Evolutionary conservation across 1,140 invertebrate species (phyloP), one percentile per base, ranked within the genome.

Genomic region (Listronotus oregonensis): DNA sequence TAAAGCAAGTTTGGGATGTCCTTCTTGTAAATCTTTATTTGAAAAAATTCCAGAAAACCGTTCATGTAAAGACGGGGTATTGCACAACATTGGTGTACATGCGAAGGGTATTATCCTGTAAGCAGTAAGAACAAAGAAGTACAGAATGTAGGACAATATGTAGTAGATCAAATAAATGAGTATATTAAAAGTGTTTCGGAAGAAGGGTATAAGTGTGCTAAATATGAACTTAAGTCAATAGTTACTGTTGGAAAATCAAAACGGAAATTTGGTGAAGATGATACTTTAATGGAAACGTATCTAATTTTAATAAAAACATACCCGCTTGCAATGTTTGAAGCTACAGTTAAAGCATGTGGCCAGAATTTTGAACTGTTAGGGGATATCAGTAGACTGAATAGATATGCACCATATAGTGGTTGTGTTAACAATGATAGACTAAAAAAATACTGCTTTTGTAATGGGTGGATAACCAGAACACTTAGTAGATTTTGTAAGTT

Each of bases 11-110:
- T 73, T 72, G 39, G 85, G 79, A 1, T 90, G 89, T 75, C 81
- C 86, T 0, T n/a, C n/a, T n/a, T n/a, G n/a, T n/a, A n/a, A n/a
- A n/a, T n/a, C n/a, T n/a, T n/a, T n/a, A n/a, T n/a, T 80, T 79
- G 72, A 80, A 6, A 80, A 85, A n/a, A 83, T 91, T 1, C 82
- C 86, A 0, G 74, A 73, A 3, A 81, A 85, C 39, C 81, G 93
- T 34, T 88, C 87, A n/a, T n/a, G 93, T 75, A 74, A 77, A 12
- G 85, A 90, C 49, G 89, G 87, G 85, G 84, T 0, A 86, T 96
- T n/a, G n/a, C n/a, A n/a, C n/a, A 5, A 80, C 90, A 93, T 70
- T 95, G 90, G 89, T 95, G n/a, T 73, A 86, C 86, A 5, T 95
- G 92, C n/a, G 83, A 82, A 14, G 75, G 80, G 0, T 86, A 85